Conservation (phyloP, 2,888 invertebrate species). For the Oligia latruncula region DNA sequence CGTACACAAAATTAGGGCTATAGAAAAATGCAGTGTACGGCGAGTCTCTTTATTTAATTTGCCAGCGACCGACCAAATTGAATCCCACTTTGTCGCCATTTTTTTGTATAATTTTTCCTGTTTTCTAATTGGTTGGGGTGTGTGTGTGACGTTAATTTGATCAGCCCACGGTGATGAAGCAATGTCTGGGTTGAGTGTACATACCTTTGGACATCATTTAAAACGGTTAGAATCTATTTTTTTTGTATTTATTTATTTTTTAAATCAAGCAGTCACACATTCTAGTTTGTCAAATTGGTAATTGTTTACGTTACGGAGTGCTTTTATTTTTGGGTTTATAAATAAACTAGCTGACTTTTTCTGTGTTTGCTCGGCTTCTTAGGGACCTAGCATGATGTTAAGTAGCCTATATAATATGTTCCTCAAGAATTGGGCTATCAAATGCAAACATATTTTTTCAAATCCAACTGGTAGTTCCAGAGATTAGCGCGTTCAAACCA, state of each 20-base stretch:
- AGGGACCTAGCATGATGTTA: too few species aligned
- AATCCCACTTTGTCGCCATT: conserved; percentile 45
- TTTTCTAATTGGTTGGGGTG: conserved; percentile 35
- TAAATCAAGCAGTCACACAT: too few species aligned
- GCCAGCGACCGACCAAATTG: conserved; percentile 45
- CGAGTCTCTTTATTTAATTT: conserved; percentile 46
- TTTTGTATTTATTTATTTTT: not conserved
- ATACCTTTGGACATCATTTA: not conserved
- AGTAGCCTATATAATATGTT: too few species aligned
- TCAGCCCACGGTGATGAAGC: not conserved
- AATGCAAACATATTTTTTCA: too few species aligned
- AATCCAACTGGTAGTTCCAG: too few species aligned
- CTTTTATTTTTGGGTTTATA: not conserved
- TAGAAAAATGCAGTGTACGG: conserved; percentile 51
- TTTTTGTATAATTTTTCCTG: conserved; percentile 27
- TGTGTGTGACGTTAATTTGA: conserved; percentile 41
- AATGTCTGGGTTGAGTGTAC: conserved; percentile 1
- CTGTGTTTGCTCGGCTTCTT: too few species aligned
- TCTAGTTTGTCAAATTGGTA: not conserved
- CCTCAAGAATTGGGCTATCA: too few species aligned
- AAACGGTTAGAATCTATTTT: not conserved
- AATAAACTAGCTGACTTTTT: not conserved
- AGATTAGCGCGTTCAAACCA: too few species aligned
- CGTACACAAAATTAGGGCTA: conserved; percentile 52
- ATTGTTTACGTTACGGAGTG: too few species aligned